Percentiles rank a stretch among this genome's conserved stretches.
These are phyloP conservation scores for Aphidius ervi DNA, from an alignment of 1,140 invertebrate genomes.

Conservation along the genomic window DNA sequence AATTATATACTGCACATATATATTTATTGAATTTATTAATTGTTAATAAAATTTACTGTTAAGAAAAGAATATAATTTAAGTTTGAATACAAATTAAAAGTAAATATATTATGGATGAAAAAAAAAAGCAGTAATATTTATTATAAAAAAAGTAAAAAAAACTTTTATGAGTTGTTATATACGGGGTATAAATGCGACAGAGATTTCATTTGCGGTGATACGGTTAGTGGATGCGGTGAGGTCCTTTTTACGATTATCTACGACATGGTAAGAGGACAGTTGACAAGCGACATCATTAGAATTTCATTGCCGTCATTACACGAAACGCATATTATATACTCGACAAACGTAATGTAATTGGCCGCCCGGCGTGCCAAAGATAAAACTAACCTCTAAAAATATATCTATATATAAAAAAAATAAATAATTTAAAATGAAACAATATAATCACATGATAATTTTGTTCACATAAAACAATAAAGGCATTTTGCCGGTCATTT, in stretches of 20 bases:
- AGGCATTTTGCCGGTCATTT: too few species aligned
- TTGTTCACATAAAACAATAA: not conserved
- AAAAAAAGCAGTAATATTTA: too few species aligned
- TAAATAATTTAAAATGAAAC: too few species aligned
- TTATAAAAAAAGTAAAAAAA: too few species aligned
- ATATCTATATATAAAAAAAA: not conserved
- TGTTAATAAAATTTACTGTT: too few species aligned
- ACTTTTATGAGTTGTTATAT: not conserved
- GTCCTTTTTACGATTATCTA: slow-evolving; percentile 10
- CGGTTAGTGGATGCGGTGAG: not conserved
- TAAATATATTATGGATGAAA: too few species aligned
- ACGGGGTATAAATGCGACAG: not conserved
- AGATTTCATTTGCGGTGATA: not conserved
- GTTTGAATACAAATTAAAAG: too few species aligned
- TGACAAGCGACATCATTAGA: slow-evolving; percentile 46
- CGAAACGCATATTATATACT: slow-evolving; percentile 29
- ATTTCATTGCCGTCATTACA: slow-evolving; percentile 45
- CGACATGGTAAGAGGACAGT: slow-evolving; percentile 30
- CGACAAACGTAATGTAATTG: slow-evolving; percentile 37
- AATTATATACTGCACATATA: too few species aligned
- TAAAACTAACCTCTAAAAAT: slow-evolving; percentile 1
- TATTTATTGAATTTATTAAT: too few species aligned
- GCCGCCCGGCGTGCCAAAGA: slow-evolving; percentile 37
- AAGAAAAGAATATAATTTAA: too few species aligned
- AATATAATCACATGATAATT: too few species aligned